Evolutionary conservation across 1,140 invertebrate species (phyloP).

Genomic region (Globodera rostochiensis): DNA sequence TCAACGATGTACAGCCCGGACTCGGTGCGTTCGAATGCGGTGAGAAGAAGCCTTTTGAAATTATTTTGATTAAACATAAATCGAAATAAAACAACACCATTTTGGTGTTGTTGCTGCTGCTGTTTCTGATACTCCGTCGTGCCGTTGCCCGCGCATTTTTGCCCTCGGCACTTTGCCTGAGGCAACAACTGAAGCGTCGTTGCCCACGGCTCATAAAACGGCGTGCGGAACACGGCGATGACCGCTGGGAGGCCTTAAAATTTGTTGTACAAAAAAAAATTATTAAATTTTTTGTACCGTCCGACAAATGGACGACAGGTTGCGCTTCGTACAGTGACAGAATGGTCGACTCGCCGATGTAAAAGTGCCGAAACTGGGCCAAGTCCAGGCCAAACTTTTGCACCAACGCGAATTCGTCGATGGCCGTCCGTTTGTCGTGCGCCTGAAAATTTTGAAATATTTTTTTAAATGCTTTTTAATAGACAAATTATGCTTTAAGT

Average conservation of each 20-base stretch:
- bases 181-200: slow-evolving; percentile 44
- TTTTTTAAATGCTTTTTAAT: background rate
- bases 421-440: slow-evolving; percentile 23
- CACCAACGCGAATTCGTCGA: slow-evolving; percentile 52
- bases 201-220: slow-evolving; percentile 42
- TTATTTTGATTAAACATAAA: background rate
- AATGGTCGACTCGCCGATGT: slow-evolving; percentile 57
- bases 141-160: slow-evolving; percentile 18
- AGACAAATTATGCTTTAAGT: background rate
- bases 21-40: background rate
- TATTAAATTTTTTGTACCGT: slow-evolving; percentile 35
- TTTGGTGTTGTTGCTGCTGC: background rate
- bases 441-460: background rate
- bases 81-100: background rate
- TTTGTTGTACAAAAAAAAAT: background rate
- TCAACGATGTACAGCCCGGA: background rate
- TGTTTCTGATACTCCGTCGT: slow-evolving; percentile 8
- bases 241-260: slow-evolving; percentile 51
- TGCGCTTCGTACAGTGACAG: slow-evolving; percentile 59
- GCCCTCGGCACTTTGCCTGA: slow-evolving; percentile 1
- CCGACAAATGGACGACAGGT: slow-evolving; percentile 49
- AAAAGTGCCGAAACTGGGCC: slow-evolving; percentile 58
- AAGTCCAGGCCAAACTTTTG: slow-evolving; percentile 56
- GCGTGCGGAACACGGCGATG: slow-evolving; percentile 48
- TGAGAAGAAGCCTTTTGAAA: background rate